phyloP scores from a whole-genome alignment of 2,888 invertebrate species.

The Fragum fragum region DNA sequence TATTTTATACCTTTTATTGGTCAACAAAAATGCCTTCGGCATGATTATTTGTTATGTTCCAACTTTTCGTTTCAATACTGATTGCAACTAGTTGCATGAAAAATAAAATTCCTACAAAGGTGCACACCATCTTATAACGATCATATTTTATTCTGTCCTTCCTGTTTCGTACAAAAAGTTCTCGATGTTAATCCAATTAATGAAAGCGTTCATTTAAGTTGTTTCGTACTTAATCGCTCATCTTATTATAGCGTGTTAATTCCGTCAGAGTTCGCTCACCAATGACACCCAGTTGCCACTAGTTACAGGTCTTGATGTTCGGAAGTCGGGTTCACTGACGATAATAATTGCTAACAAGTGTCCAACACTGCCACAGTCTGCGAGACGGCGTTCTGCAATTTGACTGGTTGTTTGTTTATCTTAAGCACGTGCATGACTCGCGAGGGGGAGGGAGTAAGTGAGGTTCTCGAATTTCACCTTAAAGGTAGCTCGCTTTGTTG shows the following conservation, averaged over 20 bases:
- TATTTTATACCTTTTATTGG: slow-evolving; percentile 72
- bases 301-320: slow-evolving; percentile 60
- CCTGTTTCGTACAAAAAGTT: not conserved
- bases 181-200: not conserved
- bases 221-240: not conserved
- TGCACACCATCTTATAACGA: not conserved
- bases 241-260: slow-evolving; percentile 54
- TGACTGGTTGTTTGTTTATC: slow-evolving; percentile 70
- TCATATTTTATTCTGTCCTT: not conserved
- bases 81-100: not conserved
- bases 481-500: slow-evolving; percentile 29
- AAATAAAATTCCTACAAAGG: not conserved
- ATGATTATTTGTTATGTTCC: slow-evolving; percentile 41
- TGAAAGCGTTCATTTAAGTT: not conserved
- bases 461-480: slow-evolving; percentile 62
- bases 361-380: slow-evolving; percentile 54
- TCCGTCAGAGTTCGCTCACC: slow-evolving; percentile 58
- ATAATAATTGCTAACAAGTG: slow-evolving; percentile 65
- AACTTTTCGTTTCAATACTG: not conserved
- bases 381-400: slow-evolving; percentile 56
- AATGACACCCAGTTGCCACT: slow-evolving; percentile 63
- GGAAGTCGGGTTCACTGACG: slow-evolving; percentile 53
- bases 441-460: slow-evolving; percentile 58
- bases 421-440: slow-evolving; percentile 61
- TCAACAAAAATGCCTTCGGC: slow-evolving; percentile 74